Evolutionary conservation across 2,888 invertebrate species (phyloP), one percentile per base, ranked within the genome.

Genomic region (Mantis religiosa): DNA sequence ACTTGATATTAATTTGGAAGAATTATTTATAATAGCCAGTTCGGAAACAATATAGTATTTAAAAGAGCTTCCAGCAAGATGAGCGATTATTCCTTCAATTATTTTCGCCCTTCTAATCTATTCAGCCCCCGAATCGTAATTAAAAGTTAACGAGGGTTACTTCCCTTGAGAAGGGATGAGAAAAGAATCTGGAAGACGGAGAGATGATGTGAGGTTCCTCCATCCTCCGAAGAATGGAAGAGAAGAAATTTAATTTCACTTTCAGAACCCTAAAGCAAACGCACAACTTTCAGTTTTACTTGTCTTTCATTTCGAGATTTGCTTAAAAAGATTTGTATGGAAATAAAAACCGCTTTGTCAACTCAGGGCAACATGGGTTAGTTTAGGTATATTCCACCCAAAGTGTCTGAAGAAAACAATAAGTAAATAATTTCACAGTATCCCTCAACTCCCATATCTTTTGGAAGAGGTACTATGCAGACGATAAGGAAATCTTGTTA

Each of bases 71-170:
- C 15, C 14, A 2, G 25, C 54, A 71, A 71, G 54, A 84, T 27
- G 6, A 27, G n/a, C 27, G 71, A 54, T 71, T 85, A 85, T 85
- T 28, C 54, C 71, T 71, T 85, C 27, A 28, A 34, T 47, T 84
- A 84, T 84, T 84, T 84, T 34, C 30, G 25, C 41, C 41, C 84
- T 85, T 28, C 71, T 85, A 85, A 85, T 85, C 71, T 85, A 28
- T 85, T 71, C 85, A 71, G 47, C 54, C 54, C 54, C 85, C 28
- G 85, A 30, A 28, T 27, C 71, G 71, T 85, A 85, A 85, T 85
- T 85, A 85, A 85, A 85, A 41, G 47, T 85, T n/a, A 54, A 85
- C 71, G 85, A 54, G 85, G n/a, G 14, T 28, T 71, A 85, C 85
- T 85, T 27, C 54, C 54, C 54, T 85, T 30, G 84, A 84, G 28